A percentile compares a stretch with the other conserved stretches of the same genome.
These are phyloP conservation scores for Ornithorhynchus anatinus DNA, from an alignment of 2,113 vertebrate species.

Conservation along the genomic window DNA sequence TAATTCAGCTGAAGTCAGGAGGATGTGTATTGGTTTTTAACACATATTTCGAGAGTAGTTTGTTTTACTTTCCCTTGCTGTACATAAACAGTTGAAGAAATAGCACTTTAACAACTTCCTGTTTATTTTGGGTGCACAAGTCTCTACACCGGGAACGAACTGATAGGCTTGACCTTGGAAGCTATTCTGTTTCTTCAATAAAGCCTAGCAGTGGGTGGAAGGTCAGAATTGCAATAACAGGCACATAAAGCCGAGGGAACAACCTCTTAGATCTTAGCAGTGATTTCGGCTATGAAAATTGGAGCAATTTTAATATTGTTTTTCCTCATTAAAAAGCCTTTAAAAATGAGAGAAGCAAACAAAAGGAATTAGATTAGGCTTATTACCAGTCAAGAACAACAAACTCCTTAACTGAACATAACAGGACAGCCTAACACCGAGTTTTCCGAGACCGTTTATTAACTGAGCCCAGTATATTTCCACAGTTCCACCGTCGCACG, in stretches of 20 bases:
- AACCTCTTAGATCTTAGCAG: neutral
- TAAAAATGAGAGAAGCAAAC: neutral
- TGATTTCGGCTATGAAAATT: neutral
- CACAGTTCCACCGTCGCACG: no score
- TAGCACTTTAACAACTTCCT: neutral
- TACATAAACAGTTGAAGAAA: neutral
- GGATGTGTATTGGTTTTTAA: neutral
- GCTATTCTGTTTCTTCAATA: neutral
- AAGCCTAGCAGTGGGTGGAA: neutral
- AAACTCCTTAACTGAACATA: neutral
- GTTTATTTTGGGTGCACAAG: neutral
- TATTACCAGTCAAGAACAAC: neutral
- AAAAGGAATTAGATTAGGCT: neutral
- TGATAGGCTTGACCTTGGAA: neutral
- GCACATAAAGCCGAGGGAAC: neutral
- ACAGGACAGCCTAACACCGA: neutral
- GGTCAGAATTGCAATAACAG: neutral
- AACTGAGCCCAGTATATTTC: no score
- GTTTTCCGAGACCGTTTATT: neutral
- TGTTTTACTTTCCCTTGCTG: neutral
- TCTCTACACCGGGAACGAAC: neutral
- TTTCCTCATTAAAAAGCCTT: neutral
- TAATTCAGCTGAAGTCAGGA: conserved; percentile 21
- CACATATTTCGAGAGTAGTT: neutral
- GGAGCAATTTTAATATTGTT: neutral